These are phyloP conservation scores for Galeopsomyia nigrocyanea DNA, from an alignment of 2,888 invertebrate genomes.

Conservation along the genomic window DNA sequence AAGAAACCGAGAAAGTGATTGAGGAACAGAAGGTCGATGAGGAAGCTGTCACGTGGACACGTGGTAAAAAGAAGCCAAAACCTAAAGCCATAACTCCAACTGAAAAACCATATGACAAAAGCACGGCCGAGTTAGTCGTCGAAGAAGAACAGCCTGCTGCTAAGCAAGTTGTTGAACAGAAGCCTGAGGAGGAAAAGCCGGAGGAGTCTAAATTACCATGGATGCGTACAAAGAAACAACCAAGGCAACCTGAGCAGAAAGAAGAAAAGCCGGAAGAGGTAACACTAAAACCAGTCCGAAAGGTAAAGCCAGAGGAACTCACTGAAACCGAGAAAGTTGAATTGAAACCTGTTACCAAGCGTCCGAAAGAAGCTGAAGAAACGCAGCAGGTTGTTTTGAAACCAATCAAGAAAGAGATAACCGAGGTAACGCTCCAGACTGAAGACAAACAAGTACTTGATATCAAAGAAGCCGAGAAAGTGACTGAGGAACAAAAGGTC, in stretches of 20 bases:
- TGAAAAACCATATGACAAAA: conserved; percentile 56
- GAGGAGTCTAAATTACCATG: conserved; percentile 56
- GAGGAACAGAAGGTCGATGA: conserved; percentile 48
- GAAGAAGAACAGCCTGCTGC: conserved; percentile 57
- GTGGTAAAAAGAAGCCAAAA: conserved; percentile 49
- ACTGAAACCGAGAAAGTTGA: conserved; percentile 49
- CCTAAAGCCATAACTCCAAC: conserved; percentile 24
- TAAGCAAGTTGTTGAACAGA: conserved; percentile 49
- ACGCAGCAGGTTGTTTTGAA: conserved; percentile 46
- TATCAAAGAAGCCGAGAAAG: conserved; percentile 47
- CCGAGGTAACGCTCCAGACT: conserved; percentile 56
- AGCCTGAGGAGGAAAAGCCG: conserved; percentile 52
- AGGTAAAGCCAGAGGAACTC: conserved; percentile 49
- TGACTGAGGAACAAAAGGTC: conserved; percentile 47
- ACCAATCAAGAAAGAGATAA: conserved; percentile 50
- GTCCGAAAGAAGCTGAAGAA: no score
- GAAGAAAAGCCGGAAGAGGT: conserved; percentile 54
- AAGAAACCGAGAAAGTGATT: conserved; percentile 47
- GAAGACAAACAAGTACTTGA: conserved; percentile 52
- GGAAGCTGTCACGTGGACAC: conserved; percentile 52
- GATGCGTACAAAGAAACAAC: conserved; percentile 46
- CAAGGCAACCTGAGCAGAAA: conserved; percentile 51
- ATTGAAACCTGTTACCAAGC: no score
- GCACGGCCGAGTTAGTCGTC: conserved; percentile 49
- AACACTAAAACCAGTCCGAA: conserved; percentile 48